Base-by-base conservation (phyloP, 30 jellyfish, hydroid and myxozoan genomes). In the Pseudorhiza aurosa region DNA sequence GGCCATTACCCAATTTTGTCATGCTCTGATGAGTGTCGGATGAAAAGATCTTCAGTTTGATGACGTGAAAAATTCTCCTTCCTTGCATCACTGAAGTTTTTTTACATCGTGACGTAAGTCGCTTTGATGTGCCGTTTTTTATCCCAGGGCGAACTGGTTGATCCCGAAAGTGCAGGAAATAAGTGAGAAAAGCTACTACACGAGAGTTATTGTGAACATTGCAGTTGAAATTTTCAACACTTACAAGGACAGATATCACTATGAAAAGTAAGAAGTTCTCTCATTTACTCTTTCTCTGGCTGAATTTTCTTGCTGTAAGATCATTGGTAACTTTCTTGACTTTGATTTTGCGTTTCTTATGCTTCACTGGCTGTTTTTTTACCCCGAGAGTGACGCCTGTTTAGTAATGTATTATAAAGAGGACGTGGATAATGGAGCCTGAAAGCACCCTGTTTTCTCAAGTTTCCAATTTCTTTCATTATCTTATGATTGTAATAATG, bases 151-250 rank as follows among this genome's bases (percentile, higher is more conserved):
- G 8, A 72, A 72, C 19, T 87, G 85, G 83, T 15, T 87, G 65
- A 51, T 93, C 17, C 99, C 99, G 21, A 87, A 82, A 65, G 76
- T 93, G 37, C 87, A 74, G 70, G 90, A 77, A 71, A 12, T 93
- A n/a, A 86, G 97, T 58, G 51, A 81, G 14, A 65, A 42, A 26
- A 86, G 76, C 51, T 75, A 47, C 45, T 93, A 85, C 82, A 79
- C 99, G 50, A 69, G 69, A 27, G 32, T 57, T 8, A 60, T 82
- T 17, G 68, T 93, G 0, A 65, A 82, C 8, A 45, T 87, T 35
- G 96, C 96, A 1, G 18, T 86, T 27, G 99, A 93, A 28, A 88
- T 93, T 4, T 74, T 72, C 68, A 68, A 93, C 65, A 75, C 99
- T 4, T 93, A 93, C 86, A 75, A 78, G 53, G 97, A 81, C 49